Evolutionary conservation across 2,888 invertebrate genomes (phyloP).

Genomic region (Cerceris rybyensis): DNA sequence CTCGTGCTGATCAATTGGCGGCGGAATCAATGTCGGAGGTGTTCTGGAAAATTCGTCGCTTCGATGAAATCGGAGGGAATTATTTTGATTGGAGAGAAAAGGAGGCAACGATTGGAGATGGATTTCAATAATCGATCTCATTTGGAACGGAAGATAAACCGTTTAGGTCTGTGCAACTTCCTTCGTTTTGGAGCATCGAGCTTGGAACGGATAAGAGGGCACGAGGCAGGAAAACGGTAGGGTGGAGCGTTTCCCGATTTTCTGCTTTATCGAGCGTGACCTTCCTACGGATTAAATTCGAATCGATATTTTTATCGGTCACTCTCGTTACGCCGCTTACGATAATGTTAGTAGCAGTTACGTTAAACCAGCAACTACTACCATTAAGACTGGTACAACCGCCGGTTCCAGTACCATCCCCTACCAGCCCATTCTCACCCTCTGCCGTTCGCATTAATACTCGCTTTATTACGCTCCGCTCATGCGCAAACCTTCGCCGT

Average conservation of each 20-base stretch:
- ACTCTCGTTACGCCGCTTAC: slow-evolving; percentile 52
- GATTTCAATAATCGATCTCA: slow-evolving; percentile 42
- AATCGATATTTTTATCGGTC: slow-evolving; percentile 69
- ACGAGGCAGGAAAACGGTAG: slow-evolving; percentile 28
- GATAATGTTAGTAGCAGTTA: slow-evolving; percentile 45
- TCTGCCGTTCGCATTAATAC: slow-evolving; percentile 40
- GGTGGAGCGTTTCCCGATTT: slow-evolving; percentile 60
- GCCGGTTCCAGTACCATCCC: background rate
- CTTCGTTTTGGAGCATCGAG: slow-evolving; percentile 22
- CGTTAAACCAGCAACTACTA: slow-evolving; percentile 10
- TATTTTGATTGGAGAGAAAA: slow-evolving; percentile 33
- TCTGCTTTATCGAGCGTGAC: slow-evolving; percentile 56
- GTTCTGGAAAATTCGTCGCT: background rate
- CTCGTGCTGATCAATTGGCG: no score
- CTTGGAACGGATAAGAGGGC: slow-evolving; percentile 36
- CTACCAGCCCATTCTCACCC: slow-evolving; percentile 30
- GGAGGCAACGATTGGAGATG: slow-evolving; percentile 3
- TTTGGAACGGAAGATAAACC: slow-evolving; percentile 32
- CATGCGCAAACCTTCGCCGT: slow-evolving; percentile 48
- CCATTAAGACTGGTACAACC: background rate
- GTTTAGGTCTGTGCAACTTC: slow-evolving; percentile 30
- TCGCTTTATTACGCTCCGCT: slow-evolving; percentile 44
- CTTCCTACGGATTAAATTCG: slow-evolving; percentile 63
- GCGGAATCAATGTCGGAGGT: no score
- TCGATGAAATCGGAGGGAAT: background rate